A percentile compares a stretch with the other conserved stretches of the same genome.
Conservation (phyloP, 2,888 invertebrate genomes). For the Parnassius glacialis region DNA sequence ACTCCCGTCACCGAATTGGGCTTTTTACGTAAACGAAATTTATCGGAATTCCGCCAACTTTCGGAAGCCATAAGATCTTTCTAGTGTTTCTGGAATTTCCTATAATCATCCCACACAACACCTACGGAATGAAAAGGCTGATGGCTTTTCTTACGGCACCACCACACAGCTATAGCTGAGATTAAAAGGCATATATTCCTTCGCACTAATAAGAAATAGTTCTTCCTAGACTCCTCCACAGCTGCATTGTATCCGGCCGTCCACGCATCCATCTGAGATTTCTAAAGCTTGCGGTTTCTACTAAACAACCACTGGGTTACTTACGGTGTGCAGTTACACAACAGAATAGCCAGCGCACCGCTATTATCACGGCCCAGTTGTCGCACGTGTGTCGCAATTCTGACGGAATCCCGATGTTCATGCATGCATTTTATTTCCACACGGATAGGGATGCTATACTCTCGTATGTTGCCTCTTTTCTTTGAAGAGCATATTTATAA, state of each 20-base stretch:
- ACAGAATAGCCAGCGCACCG: constrained; percentile 43
- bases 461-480: background rate
- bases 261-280: constrained; percentile 18
- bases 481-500: background rate
- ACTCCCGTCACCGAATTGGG: too few relatives aligned
- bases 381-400: constrained; percentile 57
- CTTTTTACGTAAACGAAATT: too few relatives aligned
- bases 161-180: too few relatives aligned
- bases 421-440: constrained; percentile 1
- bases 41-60: too few relatives aligned
- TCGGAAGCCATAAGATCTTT: too few relatives aligned
- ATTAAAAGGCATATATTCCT: too few relatives aligned
- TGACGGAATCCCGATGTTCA: constrained; percentile 35
- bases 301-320: constrained; percentile 28
- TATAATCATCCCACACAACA: too few relatives aligned
- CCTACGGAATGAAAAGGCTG: too few relatives aligned
- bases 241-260: constrained; percentile 9
- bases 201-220: background rate
- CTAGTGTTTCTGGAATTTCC: too few relatives aligned
- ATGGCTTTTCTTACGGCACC: too few relatives aligned
- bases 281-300: constrained; percentile 33
- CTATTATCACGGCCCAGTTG: constrained; percentile 72
- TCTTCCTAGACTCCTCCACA: background rate
- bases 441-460: background rate
- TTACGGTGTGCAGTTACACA: constrained; percentile 37